Evolutionary conservation across 2,113 vertebrate species (phyloP), one percentile per base, ranked within the genome.

Genomic region (Poeciliopsis retropinna): DNA sequence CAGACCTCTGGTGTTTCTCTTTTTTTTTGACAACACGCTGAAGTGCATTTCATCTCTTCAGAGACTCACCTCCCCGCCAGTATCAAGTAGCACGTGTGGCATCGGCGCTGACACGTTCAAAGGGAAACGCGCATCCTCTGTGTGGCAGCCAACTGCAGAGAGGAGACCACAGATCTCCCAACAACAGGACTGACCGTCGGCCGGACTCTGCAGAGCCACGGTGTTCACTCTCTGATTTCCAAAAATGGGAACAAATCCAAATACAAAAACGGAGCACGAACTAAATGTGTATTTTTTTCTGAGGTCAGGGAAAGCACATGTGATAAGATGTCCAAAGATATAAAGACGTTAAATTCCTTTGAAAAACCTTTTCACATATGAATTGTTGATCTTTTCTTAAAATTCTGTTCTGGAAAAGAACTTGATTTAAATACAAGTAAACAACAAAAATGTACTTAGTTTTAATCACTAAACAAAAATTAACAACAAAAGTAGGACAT

Each of bases 21-120:
- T 32, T 32, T 32, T 41, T 86, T 64, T 76, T n/a, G 73, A 78
- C 76, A 85, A 73, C 78, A 73, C 17, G 69, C 74, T 72, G 76
- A 69, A 83, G 73, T 51, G 32, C 80, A 85, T 81, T 77, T 88
- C 67, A 78, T 80, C 75, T 78, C 69, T 31, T 9, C 74, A 68
- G 77, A 51, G 69, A 60, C 54, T 12, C 14, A 25, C 67, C 75
- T 76, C 78, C 44, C 64, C 51, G 17, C 15, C 63, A 70, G 51
- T 64, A 65, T 72, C 37, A 30, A 57, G 75, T 68, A 62, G 65
- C 61, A 22, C 75, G 27, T 19, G 77, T 65, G 54, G 10, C 19
- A 22, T 11, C 44, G 67, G 29, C 64, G 66, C 28, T 74, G 79
- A 34, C 74, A 76, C 32, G 13, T 61, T 63, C 61, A 72, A 74